Conservation (phyloP, 2,888 invertebrate species). For the Beris morrisii region DNA sequence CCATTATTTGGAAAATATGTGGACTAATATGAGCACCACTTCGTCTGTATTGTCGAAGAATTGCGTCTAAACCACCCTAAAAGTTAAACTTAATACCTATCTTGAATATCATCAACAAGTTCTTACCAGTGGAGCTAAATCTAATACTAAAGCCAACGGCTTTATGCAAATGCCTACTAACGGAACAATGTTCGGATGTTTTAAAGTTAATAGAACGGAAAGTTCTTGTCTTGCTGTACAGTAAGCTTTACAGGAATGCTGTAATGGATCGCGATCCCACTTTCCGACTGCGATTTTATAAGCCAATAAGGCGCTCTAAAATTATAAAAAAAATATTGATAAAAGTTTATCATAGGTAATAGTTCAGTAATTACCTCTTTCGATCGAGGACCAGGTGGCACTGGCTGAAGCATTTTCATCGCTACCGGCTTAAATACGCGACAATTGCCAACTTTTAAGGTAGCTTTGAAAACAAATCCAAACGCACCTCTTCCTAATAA, state of each 20-base stretch:
- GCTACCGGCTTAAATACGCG: conserved; percentile 73
- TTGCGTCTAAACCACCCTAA: conserved; percentile 83
- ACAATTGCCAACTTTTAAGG: conserved; percentile 64
- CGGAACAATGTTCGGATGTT: conserved; percentile 91
- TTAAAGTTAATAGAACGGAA: conserved; percentile 79
- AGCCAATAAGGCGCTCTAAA: conserved; percentile 54
- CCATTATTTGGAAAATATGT: conserved; percentile 79
- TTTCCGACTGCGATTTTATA: conserved; percentile 74
- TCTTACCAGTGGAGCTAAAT: conserved; percentile 74
- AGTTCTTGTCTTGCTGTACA: conserved; percentile 94
- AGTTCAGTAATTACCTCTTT: conserved; percentile 47
- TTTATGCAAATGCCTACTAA: conserved; percentile 86
- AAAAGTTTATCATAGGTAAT: conserved; percentile 18
- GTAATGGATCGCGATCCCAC: conserved; percentile 91
- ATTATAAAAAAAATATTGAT: conserved; percentile 3
- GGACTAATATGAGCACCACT: conserved; percentile 81
- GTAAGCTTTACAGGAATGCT: conserved; percentile 94
- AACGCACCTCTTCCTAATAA: conserved; percentile 95
- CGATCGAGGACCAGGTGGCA: conserved; percentile 69
- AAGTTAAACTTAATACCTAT: not conserved
- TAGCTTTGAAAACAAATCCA: conserved; percentile 91
- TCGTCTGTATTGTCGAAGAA: conserved; percentile 81
- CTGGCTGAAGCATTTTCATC: conserved; percentile 94
- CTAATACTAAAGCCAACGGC: conserved; percentile 86
- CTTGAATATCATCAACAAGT: conserved; percentile 22